Conservation (phyloP, 2,113 vertebrate genomes). For the human (Homo sapiens) region DNA sequence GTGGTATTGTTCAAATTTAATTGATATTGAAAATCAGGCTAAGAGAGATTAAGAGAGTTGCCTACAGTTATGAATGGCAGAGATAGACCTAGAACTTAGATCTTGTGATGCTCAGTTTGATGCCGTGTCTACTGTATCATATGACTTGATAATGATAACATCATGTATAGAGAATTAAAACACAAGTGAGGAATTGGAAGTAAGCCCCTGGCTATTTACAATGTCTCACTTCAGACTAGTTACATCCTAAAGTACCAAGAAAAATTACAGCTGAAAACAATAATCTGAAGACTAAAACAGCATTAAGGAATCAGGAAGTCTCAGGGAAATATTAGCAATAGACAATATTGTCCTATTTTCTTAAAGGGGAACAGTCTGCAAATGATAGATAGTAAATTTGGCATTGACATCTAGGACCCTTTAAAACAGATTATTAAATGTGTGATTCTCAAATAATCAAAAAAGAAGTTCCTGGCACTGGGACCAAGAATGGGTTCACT, state of each 20-base stretch:
- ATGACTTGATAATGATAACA: not conserved
- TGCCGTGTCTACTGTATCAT: not conserved
- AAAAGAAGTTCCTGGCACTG: not conserved
- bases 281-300: not conserved
- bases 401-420: not conserved
- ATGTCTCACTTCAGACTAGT: not conserved
- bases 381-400: not conserved
- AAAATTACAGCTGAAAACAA: not conserved
- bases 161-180: not conserved
- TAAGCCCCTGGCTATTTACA: not conserved
- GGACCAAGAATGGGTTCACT: not conserved
- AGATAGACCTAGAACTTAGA: not conserved
- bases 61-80: not conserved
- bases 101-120: not conserved
- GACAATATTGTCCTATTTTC: not conserved
- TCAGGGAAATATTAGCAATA: not conserved
- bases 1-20: not conserved
- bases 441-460: not conserved
- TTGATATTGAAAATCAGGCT: not conserved
- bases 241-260: not conserved
- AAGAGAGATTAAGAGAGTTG: not conserved
- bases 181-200: not conserved
- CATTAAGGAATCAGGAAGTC: not conserved
- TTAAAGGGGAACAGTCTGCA: not conserved
- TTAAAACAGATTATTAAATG: not conserved